phyloP scores from a whole-genome alignment of 30 jellyfish, hydroid and myxozoan species.

The Euphysa ruthae region DNA sequence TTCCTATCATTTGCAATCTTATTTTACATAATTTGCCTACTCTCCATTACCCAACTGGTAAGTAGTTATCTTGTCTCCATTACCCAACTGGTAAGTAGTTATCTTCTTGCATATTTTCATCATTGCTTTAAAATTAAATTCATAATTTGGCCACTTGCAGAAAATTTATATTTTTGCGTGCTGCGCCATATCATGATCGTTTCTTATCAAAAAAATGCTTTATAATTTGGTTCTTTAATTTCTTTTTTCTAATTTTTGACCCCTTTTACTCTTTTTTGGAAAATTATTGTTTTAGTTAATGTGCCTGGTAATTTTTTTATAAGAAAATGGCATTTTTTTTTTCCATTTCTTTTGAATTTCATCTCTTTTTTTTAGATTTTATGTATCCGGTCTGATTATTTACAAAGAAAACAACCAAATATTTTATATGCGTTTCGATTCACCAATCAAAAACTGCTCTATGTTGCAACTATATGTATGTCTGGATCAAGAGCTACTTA shows the following conservation, averaged over 20 bases:
- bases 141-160: too few relatives aligned
- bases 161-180: too few relatives aligned
- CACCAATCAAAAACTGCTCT: constrained; percentile 68
- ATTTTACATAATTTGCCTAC: constrained; percentile 62
- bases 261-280: too few relatives aligned
- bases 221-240: too few relatives aligned
- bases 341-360: background rate
- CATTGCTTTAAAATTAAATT: too few relatives aligned
- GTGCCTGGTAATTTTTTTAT: too few relatives aligned
- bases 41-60: constrained; percentile 75
- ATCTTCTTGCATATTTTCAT: constrained; percentile 46
- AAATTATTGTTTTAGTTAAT: too few relatives aligned
- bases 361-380: constrained; percentile 38
- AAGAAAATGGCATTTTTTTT: background rate
- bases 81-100: constrained; percentile 63
- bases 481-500: constrained; percentile 95
- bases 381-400: constrained; percentile 69
- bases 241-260: too few relatives aligned
- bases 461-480: constrained; percentile 64
- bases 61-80: constrained; percentile 28
- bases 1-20: constrained; percentile 73
- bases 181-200: too few relatives aligned
- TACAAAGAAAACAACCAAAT: constrained; percentile 30
- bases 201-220: too few relatives aligned
- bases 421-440: constrained; percentile 49